Base-by-base conservation (phyloP, 2,797 vertebrate genomes). In the Hydrolagus colliei region DNA sequence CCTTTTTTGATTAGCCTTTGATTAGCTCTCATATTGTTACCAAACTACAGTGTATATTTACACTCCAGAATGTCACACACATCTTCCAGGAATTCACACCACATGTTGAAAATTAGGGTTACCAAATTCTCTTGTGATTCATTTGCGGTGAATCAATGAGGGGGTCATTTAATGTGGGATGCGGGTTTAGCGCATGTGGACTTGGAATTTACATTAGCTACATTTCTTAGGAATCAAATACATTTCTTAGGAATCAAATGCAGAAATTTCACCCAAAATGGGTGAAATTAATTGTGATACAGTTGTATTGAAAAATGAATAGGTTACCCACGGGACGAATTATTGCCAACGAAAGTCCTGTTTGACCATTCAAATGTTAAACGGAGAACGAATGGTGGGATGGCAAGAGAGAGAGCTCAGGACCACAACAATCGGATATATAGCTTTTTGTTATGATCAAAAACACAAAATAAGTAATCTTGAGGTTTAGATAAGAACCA, bases 51-150 rank as follows among this genome's bases (percentile, higher is more conserved):
- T 52, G 6, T 52, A 52, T 52, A 52, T 6, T 52, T 52, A 52
- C 41, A 52, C 41, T 52, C 41, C 41, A 20, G 71, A 68, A n/a
- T 52, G 16, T 52, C 10, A 4, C 32, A 41, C 27, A 84, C 41
- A 20, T 32, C 78, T 27, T 41, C 32, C 79, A n/a, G 67, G 18
- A 16, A 10, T 84, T 84, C 41, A 71, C 14, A 41, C 65, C 79
- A 84, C 6, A 67, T 84, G 62, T 84, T 84, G 27, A n/a, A 10
- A 71, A 35, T 84, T 84, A 68, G 8, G 41, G 20, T 35, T 68
- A 82, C 65, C 41, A 12, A 67, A 41, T 84, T 10, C 79, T 32
- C 41, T 41, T 9, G 65, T n/a, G 79, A 27, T 71, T 84, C 35
- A 16, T 16, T 80, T 65, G 59, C 6, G 61, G 61, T 71, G 65